A percentile compares a stretch with the other conserved stretches of the same genome.
Conservation (phyloP, 2,113 vertebrate genomes). For the Anser cygnoides region DNA sequence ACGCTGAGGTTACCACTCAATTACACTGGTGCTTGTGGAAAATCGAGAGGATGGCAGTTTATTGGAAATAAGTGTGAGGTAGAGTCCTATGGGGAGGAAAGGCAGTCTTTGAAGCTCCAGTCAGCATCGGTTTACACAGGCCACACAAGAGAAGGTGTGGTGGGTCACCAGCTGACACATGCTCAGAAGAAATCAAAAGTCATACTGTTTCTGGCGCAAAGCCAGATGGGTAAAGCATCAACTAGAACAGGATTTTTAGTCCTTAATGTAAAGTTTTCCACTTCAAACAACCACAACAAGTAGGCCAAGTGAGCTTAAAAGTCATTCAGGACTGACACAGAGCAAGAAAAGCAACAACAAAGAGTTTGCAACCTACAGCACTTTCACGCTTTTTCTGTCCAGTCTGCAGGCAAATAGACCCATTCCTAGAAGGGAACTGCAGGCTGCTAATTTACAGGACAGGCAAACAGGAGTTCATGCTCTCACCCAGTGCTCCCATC, state of each 20-base stretch:
- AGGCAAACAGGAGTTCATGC: background rate
- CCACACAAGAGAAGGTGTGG: slow-evolving; percentile 57
- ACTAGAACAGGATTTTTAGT: background rate
- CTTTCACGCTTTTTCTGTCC: background rate
- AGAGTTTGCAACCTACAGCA: background rate
- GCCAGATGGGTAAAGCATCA: slow-evolving; percentile 28
- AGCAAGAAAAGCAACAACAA: background rate
- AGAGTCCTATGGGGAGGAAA: slow-evolving; percentile 17
- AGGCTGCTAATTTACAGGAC: background rate
- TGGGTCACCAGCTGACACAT: slow-evolving; percentile 47
- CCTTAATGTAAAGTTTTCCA: slow-evolving; percentile 47
- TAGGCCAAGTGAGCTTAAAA: slow-evolving; percentile 21
- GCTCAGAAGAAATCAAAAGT: slow-evolving; percentile 35
- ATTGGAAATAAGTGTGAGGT: slow-evolving; percentile 43
- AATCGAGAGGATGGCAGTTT: slow-evolving; percentile 35
- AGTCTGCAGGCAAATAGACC: background rate
- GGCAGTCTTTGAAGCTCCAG: slow-evolving; percentile 24
- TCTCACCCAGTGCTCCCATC: background rate
- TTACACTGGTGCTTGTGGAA: slow-evolving; percentile 41
- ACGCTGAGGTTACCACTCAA: slow-evolving; percentile 23
- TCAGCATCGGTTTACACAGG: background rate
- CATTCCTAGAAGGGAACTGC: background rate
- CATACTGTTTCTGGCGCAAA: slow-evolving; percentile 16
- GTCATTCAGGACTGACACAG: background rate
- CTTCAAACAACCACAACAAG: slow-evolving; percentile 43